phyloP scores from a whole-genome alignment of 2,113 vertebrate genomes.

The Saguinus midas region DNA sequence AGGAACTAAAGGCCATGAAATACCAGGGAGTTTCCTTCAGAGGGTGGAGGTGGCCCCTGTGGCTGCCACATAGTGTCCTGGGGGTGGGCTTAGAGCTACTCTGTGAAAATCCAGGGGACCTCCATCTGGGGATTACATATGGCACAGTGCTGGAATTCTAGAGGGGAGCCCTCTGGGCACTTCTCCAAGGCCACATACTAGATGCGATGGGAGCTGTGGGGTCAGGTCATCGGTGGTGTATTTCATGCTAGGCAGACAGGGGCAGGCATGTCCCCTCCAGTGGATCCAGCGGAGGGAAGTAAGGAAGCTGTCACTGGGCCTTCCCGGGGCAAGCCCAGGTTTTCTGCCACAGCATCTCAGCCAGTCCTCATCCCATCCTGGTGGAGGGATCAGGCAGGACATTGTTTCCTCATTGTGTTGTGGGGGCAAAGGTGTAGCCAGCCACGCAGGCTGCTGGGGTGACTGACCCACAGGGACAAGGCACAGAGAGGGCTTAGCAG shows the following conservation, averaged over 20 bases:
- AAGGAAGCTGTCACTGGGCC: neutral
- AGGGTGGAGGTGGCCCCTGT: accelerated
- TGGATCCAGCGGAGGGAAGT: neutral
- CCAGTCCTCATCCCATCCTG: neutral
- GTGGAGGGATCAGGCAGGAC: neutral
- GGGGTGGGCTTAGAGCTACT: neutral
- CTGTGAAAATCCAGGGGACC: neutral
- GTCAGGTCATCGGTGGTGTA: neutral
- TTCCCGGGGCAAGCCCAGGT: neutral
- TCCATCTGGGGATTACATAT: accelerated
- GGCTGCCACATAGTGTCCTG: no score
- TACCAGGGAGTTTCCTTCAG: accelerated
- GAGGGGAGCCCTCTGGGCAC: neutral
- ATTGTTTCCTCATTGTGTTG: neutral
- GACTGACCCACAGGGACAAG: neutral
- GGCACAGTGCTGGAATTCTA: neutral
- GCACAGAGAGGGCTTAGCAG: no score
- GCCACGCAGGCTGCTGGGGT: accelerated
- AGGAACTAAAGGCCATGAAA: neutral
- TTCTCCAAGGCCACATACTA: neutral
- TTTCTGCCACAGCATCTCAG: neutral
- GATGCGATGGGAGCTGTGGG: neutral
- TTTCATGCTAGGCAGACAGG: neutral
- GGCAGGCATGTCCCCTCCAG: neutral
- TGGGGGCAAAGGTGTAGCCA: neutral